A percentile compares a stretch with the other conserved stretches of the same genome.
Evolutionary conservation across 2,797 vertebrate species (phyloP).

Genomic region (Crax fasciolata): DNA sequence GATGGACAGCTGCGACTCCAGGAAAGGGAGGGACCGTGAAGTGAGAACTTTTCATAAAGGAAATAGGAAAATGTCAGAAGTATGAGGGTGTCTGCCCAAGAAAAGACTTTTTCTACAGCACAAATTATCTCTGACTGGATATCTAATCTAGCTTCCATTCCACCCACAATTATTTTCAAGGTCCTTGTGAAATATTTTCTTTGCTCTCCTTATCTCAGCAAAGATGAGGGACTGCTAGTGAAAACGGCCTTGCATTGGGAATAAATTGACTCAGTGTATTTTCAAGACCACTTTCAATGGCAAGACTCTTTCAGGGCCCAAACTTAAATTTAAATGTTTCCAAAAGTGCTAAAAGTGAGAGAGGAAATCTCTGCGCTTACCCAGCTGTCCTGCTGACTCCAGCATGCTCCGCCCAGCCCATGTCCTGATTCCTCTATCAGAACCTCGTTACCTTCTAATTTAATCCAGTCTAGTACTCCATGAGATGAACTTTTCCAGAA

Average conservation of each 20-base stretch:
- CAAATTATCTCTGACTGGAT: not conserved
- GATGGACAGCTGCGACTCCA: not conserved
- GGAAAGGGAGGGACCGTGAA: not conserved
- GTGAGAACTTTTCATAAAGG: not conserved
- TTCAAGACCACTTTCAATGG: not conserved
- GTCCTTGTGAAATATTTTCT: not conserved
- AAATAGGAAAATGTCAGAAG: not conserved
- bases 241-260: not conserved
- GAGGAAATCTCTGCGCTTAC: not conserved
- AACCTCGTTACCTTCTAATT: not conserved
- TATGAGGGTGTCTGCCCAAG: not conserved
- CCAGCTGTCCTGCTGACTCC: not conserved
- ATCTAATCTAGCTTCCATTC: not conserved
- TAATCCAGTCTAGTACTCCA: not conserved
- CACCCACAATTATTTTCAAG: not conserved
- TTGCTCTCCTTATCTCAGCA: not conserved
- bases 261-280: not conserved
- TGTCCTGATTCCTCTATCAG: not conserved
- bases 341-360: not conserved
- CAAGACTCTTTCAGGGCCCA: not conserved
- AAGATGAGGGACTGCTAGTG: not conserved
- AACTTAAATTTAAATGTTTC: not conserved
- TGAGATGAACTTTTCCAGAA: not conserved
- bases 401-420: rapidly evolving
- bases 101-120: not conserved